Evolutionary conservation across 2,113 vertebrate species (phyloP).

Genomic region (Hippoglossus stenolepis): DNA sequence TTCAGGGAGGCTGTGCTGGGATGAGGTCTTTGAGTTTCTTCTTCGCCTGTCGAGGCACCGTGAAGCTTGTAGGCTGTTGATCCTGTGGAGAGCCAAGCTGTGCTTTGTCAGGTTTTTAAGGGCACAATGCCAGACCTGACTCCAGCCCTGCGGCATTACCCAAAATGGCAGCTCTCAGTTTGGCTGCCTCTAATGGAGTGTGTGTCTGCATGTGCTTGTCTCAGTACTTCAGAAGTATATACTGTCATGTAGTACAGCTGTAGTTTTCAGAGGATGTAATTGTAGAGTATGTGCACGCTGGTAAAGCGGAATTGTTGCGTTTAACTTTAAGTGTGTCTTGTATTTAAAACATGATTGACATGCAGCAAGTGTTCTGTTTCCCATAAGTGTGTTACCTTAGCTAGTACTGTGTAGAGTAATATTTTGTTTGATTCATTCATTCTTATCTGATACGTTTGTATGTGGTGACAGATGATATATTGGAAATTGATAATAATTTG

Average conservation of each 20-base stretch:
- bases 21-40: constrained; percentile 23
- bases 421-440: neutral
- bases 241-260: neutral
- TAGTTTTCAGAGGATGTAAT: neutral
- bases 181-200: constrained; percentile 40
- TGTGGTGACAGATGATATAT: neutral
- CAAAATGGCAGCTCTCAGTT: constrained; percentile 66
- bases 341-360: neutral
- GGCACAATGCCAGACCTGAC: constrained; percentile 56
- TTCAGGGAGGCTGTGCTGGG: neutral
- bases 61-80: constrained; percentile 28
- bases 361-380: neutral
- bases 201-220: constrained; percentile 29
- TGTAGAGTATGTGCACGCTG: neutral
- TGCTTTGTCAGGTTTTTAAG: constrained; percentile 58
- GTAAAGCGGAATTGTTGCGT: neutral
- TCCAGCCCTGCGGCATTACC: constrained; percentile 47
- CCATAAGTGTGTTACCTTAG: neutral
- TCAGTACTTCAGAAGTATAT: neutral
- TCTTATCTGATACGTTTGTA: neutral
- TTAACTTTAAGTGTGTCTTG: neutral
- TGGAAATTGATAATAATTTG: neutral
- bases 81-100: constrained; percentile 62
- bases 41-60: constrained; percentile 12
- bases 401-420: neutral